Base-by-base conservation (phyloP, 1,140 invertebrate genomes). In the Trinorchestia longiramus region DNA sequence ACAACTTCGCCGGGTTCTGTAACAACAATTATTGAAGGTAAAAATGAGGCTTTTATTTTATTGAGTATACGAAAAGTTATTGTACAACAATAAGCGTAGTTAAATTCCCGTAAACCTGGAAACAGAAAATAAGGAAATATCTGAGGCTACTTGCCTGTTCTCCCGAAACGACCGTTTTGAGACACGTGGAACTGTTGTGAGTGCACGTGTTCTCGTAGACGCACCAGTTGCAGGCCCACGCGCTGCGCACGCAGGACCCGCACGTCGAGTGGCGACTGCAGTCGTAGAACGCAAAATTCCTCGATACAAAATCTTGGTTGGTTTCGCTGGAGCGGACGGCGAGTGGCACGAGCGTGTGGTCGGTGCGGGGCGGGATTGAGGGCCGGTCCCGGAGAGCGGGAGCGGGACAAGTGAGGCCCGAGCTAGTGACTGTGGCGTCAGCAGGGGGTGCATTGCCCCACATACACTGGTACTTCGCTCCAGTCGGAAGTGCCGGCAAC, bases 201-300 rank as follows among this genome's bases (percentile, higher is more conserved):
- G 99, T 99, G 97, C 99, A 99, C 97, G 98, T 98, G 97, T 99
- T 99, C 97, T 99, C 99, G 97, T 99, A 99, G 95, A 99, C 98
- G 97, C 99, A 99, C 99, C 99, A 99, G 97, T 99, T 99, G 97
- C 99, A 99, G 3, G 98, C 98, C 57, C 99, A 99, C 96, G 98
- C 98, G 95, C 98, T 98, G 97, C 98, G 98, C 8, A 99, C 98
- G 97, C 99, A 99, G 62, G 98, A 98, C 90, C 98, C 98, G 97
- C 99, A 99, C 97, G 98, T 99, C 28, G 98, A 98, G 97, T 99
- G 99, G 96, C 98, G 98, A 17, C 98, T 98, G 97, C 99, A 99
- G 97, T 99, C 99, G 97, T 99, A 99, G 97, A 99, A 99, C 40
- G 99, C 99, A 97, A 99, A 99, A 97, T 98, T 98, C 95, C 98